These are phyloP conservation scores for Zoanthus gigantus DNA, from an alignment of 92 coral and sea anemone species.

Conservation along the genomic window DNA sequence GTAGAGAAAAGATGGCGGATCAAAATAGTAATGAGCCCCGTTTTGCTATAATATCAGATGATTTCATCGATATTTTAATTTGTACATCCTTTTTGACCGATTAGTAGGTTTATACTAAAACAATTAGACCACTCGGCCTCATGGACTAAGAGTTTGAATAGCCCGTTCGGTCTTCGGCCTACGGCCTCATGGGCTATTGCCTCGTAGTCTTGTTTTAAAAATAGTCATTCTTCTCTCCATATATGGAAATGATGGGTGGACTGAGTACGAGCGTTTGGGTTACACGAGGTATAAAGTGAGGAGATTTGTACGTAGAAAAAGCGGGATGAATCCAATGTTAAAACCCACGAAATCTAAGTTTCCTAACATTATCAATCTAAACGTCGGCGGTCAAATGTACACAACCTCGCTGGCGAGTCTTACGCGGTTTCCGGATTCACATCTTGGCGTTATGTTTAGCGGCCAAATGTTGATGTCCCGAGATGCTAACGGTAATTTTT, in stretches of 20 bases:
- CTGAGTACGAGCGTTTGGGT: background rate
- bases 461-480: constrained; percentile 75
- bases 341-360: constrained; percentile 48
- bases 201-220: too few relatives aligned
- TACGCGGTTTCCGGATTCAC: constrained; percentile 77
- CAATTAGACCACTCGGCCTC: too few relatives aligned
- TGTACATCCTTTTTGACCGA: too few relatives aligned
- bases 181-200: too few relatives aligned
- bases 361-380: constrained; percentile 78
- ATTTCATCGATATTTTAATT: too few relatives aligned
- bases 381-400: constrained; percentile 86
- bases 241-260: constrained; percentile 18
- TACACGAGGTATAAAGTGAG: constrained; percentile 14
- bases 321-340: background rate
- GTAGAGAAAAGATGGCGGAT: too few relatives aligned
- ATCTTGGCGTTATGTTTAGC: constrained; percentile 87
- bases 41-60: too few relatives aligned
- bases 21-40: too few relatives aligned
- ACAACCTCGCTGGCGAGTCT: constrained; percentile 83
- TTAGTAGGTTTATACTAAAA: too few relatives aligned
- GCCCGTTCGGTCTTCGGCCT: too few relatives aligned
- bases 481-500: constrained; percentile 84
- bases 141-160: too few relatives aligned
- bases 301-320: background rate
- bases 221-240: background rate